Percentiles rank a stretch among this genome's conserved stretches.
Conservation (phyloP, 2,888 invertebrate genomes). For the Hemaris fuciformis region DNA sequence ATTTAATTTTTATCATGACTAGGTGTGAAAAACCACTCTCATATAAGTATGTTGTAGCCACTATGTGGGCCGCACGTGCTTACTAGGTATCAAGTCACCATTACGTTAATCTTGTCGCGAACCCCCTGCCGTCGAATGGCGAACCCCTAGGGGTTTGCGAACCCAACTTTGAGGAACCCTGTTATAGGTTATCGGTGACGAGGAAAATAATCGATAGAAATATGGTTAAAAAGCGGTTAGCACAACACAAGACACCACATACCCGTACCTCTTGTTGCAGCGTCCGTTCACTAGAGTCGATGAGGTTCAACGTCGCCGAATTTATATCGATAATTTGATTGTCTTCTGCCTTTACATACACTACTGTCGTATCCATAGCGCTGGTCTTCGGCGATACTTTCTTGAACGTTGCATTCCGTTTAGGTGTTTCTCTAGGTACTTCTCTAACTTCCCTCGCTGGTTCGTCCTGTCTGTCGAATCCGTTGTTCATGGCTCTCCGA, state of each 20-base stretch:
- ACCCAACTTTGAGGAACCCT: too few relatives aligned
- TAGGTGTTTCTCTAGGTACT: slow-evolving; percentile 59
- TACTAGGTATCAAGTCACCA: too few relatives aligned
- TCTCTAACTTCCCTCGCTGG: slow-evolving; percentile 54
- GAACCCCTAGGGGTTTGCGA: too few relatives aligned
- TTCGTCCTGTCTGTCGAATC: slow-evolving; percentile 53
- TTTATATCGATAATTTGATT: slow-evolving; percentile 71
- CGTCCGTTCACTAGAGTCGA: slow-evolving; percentile 55
- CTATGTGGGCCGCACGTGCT: too few relatives aligned
- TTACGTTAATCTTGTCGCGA: too few relatives aligned
- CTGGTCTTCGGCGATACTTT: slow-evolving; percentile 55
- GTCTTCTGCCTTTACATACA: slow-evolving; percentile 60
- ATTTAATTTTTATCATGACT: too few relatives aligned
- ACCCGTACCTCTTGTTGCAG: slow-evolving; percentile 51
- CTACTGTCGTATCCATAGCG: slow-evolving; percentile 62
- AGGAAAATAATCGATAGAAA: not conserved
- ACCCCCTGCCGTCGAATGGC: too few relatives aligned
- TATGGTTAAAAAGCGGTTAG: not conserved
- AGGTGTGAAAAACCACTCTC: too few relatives aligned
- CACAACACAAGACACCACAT: slow-evolving; percentile 18
- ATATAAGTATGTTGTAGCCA: too few relatives aligned
- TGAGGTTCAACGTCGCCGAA: slow-evolving; percentile 68
- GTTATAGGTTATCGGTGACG: too few relatives aligned
- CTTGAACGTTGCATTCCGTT: slow-evolving; percentile 70
- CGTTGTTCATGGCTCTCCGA: slow-evolving; percentile 58